Evolutionary conservation across 2,797 vertebrate genomes (phyloP).

Genomic region (Lerista edwardsae): DNA sequence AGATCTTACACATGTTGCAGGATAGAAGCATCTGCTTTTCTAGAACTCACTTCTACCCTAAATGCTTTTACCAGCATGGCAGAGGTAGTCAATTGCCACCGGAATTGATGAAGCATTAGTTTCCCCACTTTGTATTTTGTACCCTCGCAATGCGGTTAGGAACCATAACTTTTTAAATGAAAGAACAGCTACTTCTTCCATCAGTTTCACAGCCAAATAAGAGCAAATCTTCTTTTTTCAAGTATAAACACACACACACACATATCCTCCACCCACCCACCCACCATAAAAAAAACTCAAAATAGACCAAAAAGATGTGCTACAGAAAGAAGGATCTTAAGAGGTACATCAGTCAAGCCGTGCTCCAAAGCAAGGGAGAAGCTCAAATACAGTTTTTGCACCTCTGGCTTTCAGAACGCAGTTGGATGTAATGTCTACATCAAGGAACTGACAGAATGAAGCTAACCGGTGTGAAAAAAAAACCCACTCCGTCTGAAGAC

Average conservation of each 20-base stretch:
- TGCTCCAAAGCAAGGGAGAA: conserved; percentile 66
- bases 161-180: conserved; percentile 11
- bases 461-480: conserved; percentile 78
- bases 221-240: conserved; percentile 38
- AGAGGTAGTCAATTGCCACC: neutral
- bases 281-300: conserved; percentile 7
- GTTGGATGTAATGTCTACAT: conserved; percentile 83
- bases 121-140: neutral
- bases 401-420: conserved; percentile 77
- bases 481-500: conserved; percentile 77
- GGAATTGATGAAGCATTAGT: neutral
- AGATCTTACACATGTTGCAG: neutral
- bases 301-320: conserved; percentile 33
- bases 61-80: neutral
- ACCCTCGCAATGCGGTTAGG: neutral
- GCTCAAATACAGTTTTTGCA: conserved; percentile 72
- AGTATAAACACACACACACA: conserved; percentile 31
- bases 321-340: conserved; percentile 53
- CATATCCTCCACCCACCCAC: neutral
- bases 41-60: neutral
- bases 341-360: conserved; percentile 60
- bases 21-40: neutral
- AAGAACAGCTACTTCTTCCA: neutral
- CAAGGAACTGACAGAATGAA: conserved; percentile 81
- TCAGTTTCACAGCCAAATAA: conserved; percentile 50